Base-by-base conservation (phyloP, 2,888 invertebrate genomes). In the Hypercompe scribonia region DNA sequence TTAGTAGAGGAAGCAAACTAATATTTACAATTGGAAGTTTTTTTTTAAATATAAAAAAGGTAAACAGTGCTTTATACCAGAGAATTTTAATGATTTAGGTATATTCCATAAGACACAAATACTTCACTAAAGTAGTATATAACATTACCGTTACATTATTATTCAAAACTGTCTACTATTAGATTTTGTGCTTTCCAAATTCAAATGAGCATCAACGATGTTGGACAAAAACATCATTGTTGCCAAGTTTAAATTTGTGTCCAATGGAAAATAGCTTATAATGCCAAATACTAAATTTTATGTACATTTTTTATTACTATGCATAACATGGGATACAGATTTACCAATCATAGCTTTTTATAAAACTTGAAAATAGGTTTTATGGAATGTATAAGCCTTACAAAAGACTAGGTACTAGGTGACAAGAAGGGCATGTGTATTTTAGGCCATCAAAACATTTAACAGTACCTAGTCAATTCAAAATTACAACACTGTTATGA, bases 351-450 rank as follows among this genome's bases (percentile, higher is more conserved):
- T 89, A 90, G 88, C 90, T 90, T 92, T 54, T 91, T 85, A 91
- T 87, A 90, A 84, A 84, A 90, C 89, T 90, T 91, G 91, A 90
- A 89, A 89, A 86, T 86, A 89, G 90, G 91, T 91, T 90, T 93
- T 90, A 92, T 95, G 95, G 95, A 95, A 95, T 95, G 95, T 95
- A 94, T 92, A 92, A 94, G 94, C 94, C 91, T 92, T 91, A 87
- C 79, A 88, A 88, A 88, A 90, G 91, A 91, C 92, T 91, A 91
- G 90, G 91, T 90, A 92, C 88, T 31, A 88, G 81, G 79, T 46
- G 77, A 77, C 74, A 77, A 74, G 71, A 74, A 75, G 71, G 77
- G 72, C 65, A 58, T 54, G 1, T 61, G 77, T 73, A 76, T 70
- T 69, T 81, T 78, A 79, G 81, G 84, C 79, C 78, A 81, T 54